These are phyloP conservation scores for Hemithea aestivaria DNA, from an alignment of 2,888 invertebrate genomes.

Conservation along the genomic window DNA sequence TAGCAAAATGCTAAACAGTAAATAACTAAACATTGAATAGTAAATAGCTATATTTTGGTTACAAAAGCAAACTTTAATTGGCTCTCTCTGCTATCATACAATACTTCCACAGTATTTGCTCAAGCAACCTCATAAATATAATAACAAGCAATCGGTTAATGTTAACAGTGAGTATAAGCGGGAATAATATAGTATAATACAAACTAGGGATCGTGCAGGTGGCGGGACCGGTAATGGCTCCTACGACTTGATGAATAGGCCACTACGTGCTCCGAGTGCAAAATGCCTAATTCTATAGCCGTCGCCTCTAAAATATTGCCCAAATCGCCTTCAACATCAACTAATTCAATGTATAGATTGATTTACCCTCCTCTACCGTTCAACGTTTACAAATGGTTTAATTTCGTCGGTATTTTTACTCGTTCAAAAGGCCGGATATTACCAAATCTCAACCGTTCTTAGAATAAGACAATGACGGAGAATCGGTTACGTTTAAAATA, in stretches of 20 bases:
- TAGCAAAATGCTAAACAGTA: too few relatives aligned
- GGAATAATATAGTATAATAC: conserved; percentile 64
- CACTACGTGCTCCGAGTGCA: conserved; percentile 63
- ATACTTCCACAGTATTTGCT: too few relatives aligned
- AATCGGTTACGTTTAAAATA: conserved; percentile 28
- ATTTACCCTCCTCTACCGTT: conserved; percentile 52
- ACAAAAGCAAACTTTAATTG: too few relatives aligned
- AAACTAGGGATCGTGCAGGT: conserved; percentile 66
- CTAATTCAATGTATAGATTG: conserved; percentile 73
- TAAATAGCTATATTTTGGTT: too few relatives aligned
- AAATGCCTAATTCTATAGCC: conserved; percentile 63
- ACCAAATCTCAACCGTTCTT: conserved; percentile 37
- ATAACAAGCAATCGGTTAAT: conserved; percentile 50
- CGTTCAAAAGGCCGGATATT: conserved; percentile 37
- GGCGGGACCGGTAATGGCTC: conserved; percentile 65
- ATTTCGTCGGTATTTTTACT: conserved; percentile 51
- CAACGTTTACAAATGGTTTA: conserved; percentile 67
- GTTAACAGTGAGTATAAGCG: conserved; percentile 51
- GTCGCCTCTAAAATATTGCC: conserved; percentile 67
- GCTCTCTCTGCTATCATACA: too few relatives aligned
- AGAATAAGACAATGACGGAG: conserved; percentile 34
- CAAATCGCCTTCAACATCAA: conserved; percentile 69
- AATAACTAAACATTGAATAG: too few relatives aligned
- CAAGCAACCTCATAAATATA: too few relatives aligned
- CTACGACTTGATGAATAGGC: conserved; percentile 71